Evolutionary conservation across 2,797 vertebrate genomes (phyloP).

Genomic region (Spinus pinus): DNA sequence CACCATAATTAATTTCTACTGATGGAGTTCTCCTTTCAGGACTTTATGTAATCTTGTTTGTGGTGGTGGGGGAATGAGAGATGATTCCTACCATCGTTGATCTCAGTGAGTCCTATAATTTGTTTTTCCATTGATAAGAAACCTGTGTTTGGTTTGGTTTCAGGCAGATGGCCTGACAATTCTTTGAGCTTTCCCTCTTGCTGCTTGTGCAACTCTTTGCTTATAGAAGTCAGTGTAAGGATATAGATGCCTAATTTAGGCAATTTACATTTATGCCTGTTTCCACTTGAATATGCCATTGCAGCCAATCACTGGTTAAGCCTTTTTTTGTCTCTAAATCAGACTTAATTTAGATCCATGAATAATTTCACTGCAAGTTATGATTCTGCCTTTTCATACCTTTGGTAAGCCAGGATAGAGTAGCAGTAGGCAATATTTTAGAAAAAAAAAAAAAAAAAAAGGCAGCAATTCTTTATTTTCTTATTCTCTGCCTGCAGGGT

Average conservation of each 20-base stretch:
- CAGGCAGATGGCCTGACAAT: background rate
- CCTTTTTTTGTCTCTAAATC: background rate
- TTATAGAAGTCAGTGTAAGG: background rate
- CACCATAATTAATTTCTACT: background rate
- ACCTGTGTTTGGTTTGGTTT: background rate
- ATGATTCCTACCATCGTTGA: background rate
- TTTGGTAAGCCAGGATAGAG: background rate
- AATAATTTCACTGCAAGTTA: background rate
- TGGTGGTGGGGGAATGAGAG: accelerated
- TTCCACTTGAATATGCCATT: background rate
- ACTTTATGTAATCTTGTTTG: background rate
- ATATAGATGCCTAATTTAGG: background rate
- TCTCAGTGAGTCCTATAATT: background rate
- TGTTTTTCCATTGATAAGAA: background rate
- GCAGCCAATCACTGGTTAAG: background rate
- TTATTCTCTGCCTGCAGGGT: background rate
- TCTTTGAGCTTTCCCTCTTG: background rate
- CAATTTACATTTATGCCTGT: background rate
- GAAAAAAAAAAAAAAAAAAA: accelerated
- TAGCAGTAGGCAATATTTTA: background rate
- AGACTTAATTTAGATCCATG: background rate
- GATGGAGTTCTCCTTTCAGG: background rate
- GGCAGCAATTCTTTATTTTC: background rate
- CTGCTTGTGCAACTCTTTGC: background rate
- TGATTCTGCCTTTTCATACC: background rate